phyloP scores from a whole-genome alignment of 2,888 invertebrate genomes.

The Diaphora mendica region DNA sequence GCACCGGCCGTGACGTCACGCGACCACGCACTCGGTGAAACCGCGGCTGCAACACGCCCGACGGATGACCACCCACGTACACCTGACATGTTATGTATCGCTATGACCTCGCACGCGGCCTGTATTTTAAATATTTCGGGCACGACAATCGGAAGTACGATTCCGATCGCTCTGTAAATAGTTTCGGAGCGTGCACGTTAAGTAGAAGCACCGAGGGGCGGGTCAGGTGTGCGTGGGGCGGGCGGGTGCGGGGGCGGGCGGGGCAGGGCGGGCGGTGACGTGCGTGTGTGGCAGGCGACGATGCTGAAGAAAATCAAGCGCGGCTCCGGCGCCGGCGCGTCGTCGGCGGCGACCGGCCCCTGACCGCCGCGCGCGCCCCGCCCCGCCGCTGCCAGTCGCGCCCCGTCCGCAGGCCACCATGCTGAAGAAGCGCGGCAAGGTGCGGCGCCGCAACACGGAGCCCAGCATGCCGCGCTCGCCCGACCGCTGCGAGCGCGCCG shows the following conservation, averaged over 20 bases:
- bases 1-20: constrained; percentile 18
- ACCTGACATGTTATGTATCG: constrained; percentile 42
- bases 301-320: constrained; percentile 99
- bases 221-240: constrained; percentile 44
- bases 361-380: constrained; percentile 61
- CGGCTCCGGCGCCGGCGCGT: constrained; percentile 93
- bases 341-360: constrained; percentile 84
- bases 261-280: constrained; percentile 53
- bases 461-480: constrained; percentile 88
- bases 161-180: background rate
- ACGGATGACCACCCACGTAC: constrained; percentile 50
- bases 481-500: constrained; percentile 73
- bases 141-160: background rate
- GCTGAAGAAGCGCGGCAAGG: constrained; percentile 99
- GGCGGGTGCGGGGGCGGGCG: constrained; percentile 52
- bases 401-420: constrained; percentile 95
- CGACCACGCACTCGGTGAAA: constrained; percentile 35
- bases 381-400: constrained; percentile 68
- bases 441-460: constrained; percentile 98
- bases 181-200: background rate
- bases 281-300: constrained; percentile 93
- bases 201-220: background rate
- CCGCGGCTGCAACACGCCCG: constrained; percentile 45
- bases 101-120: constrained; percentile 29
- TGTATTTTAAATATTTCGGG: background rate